Evolutionary conservation across 2,113 vertebrate genomes (phyloP).

Genomic region (Gulo gulo): DNA sequence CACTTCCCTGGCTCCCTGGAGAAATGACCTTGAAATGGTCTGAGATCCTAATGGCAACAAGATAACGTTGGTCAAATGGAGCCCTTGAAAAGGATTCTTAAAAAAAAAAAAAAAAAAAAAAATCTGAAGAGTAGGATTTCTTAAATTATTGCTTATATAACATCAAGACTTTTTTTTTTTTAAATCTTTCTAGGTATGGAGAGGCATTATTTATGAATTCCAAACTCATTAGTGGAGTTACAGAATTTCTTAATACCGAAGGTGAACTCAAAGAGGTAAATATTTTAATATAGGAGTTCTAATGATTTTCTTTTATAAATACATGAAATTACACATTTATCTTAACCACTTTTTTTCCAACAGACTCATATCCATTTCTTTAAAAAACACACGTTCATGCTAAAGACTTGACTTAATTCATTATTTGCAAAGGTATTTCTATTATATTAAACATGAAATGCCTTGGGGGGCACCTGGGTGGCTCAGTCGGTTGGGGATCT

Average conservation of each 20-base stretch:
- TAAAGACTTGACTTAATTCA: background rate
- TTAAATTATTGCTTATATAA: conserved; percentile 20
- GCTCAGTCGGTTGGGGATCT: background rate
- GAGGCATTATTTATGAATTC: conserved; percentile 99
- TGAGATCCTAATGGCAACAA: background rate
- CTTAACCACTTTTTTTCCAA: background rate
- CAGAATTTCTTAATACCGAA: conserved; percentile 97
- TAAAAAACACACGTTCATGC: background rate
- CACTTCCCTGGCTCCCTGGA: background rate
- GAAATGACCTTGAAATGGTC: background rate
- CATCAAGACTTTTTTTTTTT: conserved; percentile 51
- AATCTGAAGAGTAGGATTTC: background rate
- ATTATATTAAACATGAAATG: background rate
- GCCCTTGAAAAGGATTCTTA: background rate
- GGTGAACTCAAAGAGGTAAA: conserved; percentile 94
- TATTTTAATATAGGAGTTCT: conserved; percentile 37
- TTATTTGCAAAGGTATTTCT: conserved; percentile 1
- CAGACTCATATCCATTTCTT: background rate
- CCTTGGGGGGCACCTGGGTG: background rate
- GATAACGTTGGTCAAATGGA: background rate
- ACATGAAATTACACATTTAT: background rate
- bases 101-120: background rate
- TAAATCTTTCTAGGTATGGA: conserved; percentile 89
- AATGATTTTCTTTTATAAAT: background rate
- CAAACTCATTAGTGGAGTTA: conserved; percentile 96